A percentile compares a stretch with the other conserved stretches of the same genome.
Evolutionary conservation across 2,797 vertebrate species (phyloP).

Genomic region (Peromyscus melanophrys): DNA sequence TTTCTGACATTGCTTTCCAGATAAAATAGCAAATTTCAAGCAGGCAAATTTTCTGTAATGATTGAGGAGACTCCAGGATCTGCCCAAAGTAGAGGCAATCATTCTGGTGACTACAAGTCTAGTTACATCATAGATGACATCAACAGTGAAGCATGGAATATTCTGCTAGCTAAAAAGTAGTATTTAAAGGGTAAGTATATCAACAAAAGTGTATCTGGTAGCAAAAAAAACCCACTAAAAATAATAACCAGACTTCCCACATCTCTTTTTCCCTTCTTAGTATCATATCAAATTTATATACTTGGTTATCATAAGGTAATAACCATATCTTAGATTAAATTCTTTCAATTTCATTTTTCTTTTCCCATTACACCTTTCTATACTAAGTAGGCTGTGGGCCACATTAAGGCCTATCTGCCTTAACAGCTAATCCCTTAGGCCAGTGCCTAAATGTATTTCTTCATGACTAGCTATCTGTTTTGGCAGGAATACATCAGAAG

Average conservation of each 20-base stretch:
- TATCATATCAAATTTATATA: background rate
- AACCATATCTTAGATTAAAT: background rate
- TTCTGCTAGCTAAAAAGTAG: background rate
- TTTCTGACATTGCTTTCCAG: background rate
- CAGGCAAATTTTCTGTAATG: background rate
- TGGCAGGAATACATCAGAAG: conserved; percentile 1
- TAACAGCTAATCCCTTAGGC: background rate
- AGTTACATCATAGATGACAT: background rate
- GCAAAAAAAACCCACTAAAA: too few species aligned
- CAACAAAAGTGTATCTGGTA: background rate
- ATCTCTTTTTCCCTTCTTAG: background rate
- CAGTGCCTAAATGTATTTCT: background rate
- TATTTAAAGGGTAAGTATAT: background rate
- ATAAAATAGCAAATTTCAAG: background rate
- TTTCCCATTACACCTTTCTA: background rate
- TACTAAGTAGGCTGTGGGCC: background rate
- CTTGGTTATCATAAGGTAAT: background rate
- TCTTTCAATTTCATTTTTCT: background rate
- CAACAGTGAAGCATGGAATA: background rate
- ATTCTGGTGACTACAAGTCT: background rate
- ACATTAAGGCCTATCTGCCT: background rate
- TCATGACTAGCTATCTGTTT: background rate
- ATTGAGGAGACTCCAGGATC: background rate
- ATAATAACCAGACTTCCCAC: background rate
- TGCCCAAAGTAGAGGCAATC: background rate